Conservation (phyloP, 2,113 vertebrate species). For the Brachyistius frenatus region DNA sequence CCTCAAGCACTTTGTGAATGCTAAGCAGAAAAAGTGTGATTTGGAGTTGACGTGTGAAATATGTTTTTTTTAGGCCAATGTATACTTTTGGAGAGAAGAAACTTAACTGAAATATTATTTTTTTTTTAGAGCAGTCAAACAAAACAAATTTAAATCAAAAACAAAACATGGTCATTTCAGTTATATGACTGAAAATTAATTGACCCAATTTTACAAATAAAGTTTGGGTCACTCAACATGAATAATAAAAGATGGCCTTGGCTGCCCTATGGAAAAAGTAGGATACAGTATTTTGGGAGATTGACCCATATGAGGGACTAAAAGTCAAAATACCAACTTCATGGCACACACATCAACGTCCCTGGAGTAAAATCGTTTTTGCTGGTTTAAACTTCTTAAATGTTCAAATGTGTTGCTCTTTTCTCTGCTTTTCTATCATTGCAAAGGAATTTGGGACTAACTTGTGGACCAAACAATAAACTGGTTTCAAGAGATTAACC, state of each 20-base stretch:
- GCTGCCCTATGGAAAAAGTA: neutral
- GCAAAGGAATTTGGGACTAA: no score
- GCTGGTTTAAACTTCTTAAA: no score
- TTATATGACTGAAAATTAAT: neutral
- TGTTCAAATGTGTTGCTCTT: no score
- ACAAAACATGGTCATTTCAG: no score
- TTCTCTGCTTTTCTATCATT: no score
- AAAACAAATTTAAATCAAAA: no score
- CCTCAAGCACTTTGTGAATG: slow-evolving; percentile 10
- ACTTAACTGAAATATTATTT: neutral
- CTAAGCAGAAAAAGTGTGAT: neutral
- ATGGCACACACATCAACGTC: no score
- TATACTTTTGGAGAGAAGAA: neutral
- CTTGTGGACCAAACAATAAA: no score
- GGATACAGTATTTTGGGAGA: neutral
- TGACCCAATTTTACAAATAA: neutral
- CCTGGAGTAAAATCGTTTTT: no score
- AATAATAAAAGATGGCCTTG: neutral
- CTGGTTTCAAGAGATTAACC: no score
- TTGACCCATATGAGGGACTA: neutral
- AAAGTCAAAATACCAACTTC: no score
- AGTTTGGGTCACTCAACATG: neutral
- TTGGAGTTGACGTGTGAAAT: slow-evolving; percentile 5
- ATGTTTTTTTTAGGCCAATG: neutral
- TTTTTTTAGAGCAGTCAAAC: neutral